Percentiles rank a stretch among this genome's conserved stretches.
These are phyloP conservation scores for Caenorhabditis sp. DNA, from an alignment of 2,888 invertebrate species.

Conservation along the genomic window DNA sequence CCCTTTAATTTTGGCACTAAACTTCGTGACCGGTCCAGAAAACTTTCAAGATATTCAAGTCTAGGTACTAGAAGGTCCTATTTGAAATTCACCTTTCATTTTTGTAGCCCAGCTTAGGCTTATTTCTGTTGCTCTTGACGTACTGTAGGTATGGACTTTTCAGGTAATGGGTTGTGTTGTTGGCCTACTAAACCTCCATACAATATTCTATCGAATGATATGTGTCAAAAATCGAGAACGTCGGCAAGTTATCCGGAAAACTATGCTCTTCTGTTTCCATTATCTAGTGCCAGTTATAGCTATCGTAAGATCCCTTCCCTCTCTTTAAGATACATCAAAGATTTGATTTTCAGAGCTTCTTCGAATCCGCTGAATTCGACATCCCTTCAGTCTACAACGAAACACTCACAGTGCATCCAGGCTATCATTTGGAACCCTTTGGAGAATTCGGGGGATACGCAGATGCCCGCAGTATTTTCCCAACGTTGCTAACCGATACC, in stretches of 20 bases:
- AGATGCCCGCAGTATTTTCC: slow-evolving; percentile 12
- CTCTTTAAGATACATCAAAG: too few relatives aligned
- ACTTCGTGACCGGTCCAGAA: too few relatives aligned
- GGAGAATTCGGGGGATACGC: slow-evolving; percentile 16
- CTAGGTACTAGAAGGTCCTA: too few relatives aligned
- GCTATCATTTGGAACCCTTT: slow-evolving; percentile 21
- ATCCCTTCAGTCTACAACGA: slow-evolving; percentile 10
- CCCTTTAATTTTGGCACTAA: too few relatives aligned
- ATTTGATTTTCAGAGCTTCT: too few relatives aligned
- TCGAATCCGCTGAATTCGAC: slow-evolving; percentile 18
- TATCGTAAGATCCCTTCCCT: too few relatives aligned
- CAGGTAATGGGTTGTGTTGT: background rate
- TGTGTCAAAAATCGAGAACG: background rate
- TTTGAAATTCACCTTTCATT: slow-evolving; percentile 13
- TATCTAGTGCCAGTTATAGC: background rate
- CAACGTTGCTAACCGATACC: slow-evolving; percentile 4
- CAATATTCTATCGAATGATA: background rate
- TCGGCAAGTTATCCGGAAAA: background rate
- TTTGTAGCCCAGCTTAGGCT: too few relatives aligned
- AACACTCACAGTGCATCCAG: slow-evolving; percentile 9
- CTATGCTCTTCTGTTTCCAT: background rate
- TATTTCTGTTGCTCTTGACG: too few relatives aligned
- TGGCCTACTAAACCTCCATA: background rate
- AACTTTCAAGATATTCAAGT: too few relatives aligned
- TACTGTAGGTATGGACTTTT: background rate